These are phyloP conservation scores for Python bivittatus DNA, from an alignment of 2,113 vertebrate species.

Conservation along the genomic window DNA sequence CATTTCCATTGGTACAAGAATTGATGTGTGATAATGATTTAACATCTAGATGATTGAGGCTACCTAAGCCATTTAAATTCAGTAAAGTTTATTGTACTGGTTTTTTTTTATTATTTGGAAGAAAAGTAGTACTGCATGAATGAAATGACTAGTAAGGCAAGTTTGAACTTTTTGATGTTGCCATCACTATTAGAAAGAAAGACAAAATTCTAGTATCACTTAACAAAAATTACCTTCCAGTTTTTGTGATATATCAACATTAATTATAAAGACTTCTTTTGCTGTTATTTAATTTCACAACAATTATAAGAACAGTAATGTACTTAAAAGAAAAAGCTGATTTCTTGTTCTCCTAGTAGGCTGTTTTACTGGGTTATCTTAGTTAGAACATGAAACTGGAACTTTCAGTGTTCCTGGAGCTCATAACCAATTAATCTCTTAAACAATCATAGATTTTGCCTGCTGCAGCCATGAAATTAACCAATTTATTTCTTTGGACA, in stretches of 20 bases:
- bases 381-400: neutral
- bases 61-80: neutral
- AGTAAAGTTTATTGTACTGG: neutral
- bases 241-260: neutral
- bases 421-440: neutral
- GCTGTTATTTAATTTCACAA: neutral
- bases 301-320: neutral
- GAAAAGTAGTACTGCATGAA: neutral
- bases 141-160: neutral
- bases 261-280: neutral
- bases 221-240: neutral
- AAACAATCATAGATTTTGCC: neutral
- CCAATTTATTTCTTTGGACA: constrained; percentile 7
- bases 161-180: neutral
- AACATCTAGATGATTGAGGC: neutral
- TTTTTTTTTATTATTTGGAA: neutral
- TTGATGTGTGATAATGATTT: neutral
- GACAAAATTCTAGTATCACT: neutral
- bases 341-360: neutral
- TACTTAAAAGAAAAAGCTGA: neutral
- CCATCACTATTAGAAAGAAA: neutral
- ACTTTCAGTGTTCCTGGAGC: neutral
- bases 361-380: neutral
- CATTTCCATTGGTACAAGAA: neutral
- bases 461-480: neutral